These are phyloP conservation scores for Mythimna loreyi DNA, from an alignment of 2,888 invertebrate genomes.

Conservation along the genomic window DNA sequence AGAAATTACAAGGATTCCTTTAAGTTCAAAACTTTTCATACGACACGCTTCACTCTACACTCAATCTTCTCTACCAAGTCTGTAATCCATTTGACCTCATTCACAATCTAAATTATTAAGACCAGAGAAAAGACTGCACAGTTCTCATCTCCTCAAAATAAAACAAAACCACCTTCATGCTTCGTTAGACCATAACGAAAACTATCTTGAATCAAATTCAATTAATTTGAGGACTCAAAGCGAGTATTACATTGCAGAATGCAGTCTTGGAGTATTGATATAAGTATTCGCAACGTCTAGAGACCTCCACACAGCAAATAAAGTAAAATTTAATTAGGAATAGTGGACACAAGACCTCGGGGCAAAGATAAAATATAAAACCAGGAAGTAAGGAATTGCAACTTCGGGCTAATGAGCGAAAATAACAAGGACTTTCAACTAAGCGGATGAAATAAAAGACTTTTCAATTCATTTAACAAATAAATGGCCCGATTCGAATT, in stretches of 20 bases:
- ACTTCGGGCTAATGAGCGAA: slow-evolving; percentile 34
- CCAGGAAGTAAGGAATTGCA: slow-evolving; percentile 19
- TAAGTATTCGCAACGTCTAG: slow-evolving; percentile 11
- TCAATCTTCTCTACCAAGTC: slow-evolving; percentile 9
- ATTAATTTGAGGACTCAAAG: slow-evolving; percentile 37
- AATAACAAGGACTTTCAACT: slow-evolving; percentile 24
- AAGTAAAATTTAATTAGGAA: slow-evolving; percentile 32
- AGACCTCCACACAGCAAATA: slow-evolving; percentile 33
- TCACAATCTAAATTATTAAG: slow-evolving; percentile 10
- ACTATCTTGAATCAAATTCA: slow-evolving; percentile 26
- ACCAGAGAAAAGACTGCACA: not conserved
- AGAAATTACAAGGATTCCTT: too few species aligned
- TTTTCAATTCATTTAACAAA: slow-evolving; percentile 44
- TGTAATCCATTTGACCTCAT: slow-evolving; percentile 10
- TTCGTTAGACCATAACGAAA: slow-evolving; percentile 24
- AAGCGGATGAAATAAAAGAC: slow-evolving; percentile 46
- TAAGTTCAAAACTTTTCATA: too few species aligned
- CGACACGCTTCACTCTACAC: not conserved
- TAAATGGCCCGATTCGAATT: slow-evolving; percentile 43
- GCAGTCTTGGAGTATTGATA: not conserved
- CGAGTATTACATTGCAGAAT: slow-evolving; percentile 7
- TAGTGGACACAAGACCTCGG: slow-evolving; percentile 1
- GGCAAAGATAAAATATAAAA: not conserved
- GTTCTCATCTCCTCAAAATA: slow-evolving; percentile 6
- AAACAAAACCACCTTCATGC: slow-evolving; percentile 19